A percentile compares a stretch with the other conserved stretches of the same genome.
phyloP scores from a whole-genome alignment of 2,113 vertebrate genomes.

The Colaptes auratus region DNA sequence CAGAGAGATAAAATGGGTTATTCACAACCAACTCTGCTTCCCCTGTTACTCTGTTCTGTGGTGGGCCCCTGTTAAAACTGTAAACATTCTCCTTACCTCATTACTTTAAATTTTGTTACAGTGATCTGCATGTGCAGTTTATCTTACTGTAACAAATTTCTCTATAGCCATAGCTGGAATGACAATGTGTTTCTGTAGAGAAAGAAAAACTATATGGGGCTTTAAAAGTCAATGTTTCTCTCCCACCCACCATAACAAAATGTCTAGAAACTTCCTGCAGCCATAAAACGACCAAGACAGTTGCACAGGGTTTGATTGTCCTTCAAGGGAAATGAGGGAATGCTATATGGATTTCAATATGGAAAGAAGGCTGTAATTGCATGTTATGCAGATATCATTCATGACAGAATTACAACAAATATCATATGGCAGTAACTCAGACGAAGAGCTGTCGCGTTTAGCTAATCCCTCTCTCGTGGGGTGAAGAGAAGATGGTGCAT shows the following conservation, averaged over 20 bases:
- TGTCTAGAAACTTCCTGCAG: background rate
- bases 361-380: conserved; percentile 38
- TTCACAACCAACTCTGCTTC: conserved; percentile 14
- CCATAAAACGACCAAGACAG: background rate
- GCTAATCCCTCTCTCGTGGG: conserved; percentile 56
- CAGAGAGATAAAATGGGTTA: background rate
- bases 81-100: conserved; percentile 38
- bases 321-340: conserved; percentile 37
- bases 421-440: conserved; percentile 41
- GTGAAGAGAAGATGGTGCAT: conserved; percentile 53
- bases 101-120: conserved; percentile 45
- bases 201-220: conserved; percentile 35
- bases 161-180: conserved; percentile 48
- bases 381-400: conserved; percentile 35
- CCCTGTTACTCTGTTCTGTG: conserved; percentile 8
- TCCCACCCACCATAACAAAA: background rate
- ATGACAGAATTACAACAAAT: conserved; percentile 62
- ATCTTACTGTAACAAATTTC: conserved; percentile 48
- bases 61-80: background rate
- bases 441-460: background rate
- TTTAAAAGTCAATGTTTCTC: conserved; percentile 28
- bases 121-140: conserved; percentile 20
- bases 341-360: background rate
- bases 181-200: conserved; percentile 36
- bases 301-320: conserved; percentile 6